Percentiles rank a stretch among this genome's conserved stretches.
Evolutionary conservation across 2,797 vertebrate genomes (phyloP).

Genomic region (Semotilus atromaculatus): DNA sequence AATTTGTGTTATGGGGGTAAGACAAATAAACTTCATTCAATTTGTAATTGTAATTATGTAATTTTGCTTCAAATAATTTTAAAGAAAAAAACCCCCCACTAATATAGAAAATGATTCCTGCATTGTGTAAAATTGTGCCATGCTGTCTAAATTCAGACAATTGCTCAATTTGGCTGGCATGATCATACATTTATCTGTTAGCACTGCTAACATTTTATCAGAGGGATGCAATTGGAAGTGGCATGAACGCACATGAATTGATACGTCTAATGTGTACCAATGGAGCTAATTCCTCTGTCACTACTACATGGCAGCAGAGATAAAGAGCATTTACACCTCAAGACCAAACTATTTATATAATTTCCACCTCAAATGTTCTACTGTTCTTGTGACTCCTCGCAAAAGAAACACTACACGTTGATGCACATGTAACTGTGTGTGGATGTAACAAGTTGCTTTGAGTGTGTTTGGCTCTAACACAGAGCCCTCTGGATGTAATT

Average conservation of each 20-base stretch:
- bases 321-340: slow-evolving; percentile 15
- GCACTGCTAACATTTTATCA: slow-evolving; percentile 46
- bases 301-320: slow-evolving; percentile 7
- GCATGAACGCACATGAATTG: slow-evolving; percentile 20
- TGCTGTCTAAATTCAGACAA: slow-evolving; percentile 35
- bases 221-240: slow-evolving; percentile 22
- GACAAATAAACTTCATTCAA: not conserved
- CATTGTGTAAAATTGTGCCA: slow-evolving; percentile 44
- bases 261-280: slow-evolving; percentile 1
- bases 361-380: not conserved
- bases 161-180: slow-evolving; percentile 29
- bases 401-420: not conserved
- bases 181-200: slow-evolving; percentile 40
- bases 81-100: not conserved
- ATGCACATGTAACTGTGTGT: not conserved
- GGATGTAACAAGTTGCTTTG: not conserved
- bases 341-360: not conserved
- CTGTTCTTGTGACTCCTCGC: not conserved
- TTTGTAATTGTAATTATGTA: too few species aligned
- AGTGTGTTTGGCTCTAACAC: not conserved
- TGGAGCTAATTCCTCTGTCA: slow-evolving; percentile 6
- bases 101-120: not conserved
- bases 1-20: too few species aligned
- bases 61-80: not conserved
- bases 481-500: slow-evolving; percentile 36